Conservation (phyloP, 2,888 invertebrate species). For the Polydesmus complanatus region DNA sequence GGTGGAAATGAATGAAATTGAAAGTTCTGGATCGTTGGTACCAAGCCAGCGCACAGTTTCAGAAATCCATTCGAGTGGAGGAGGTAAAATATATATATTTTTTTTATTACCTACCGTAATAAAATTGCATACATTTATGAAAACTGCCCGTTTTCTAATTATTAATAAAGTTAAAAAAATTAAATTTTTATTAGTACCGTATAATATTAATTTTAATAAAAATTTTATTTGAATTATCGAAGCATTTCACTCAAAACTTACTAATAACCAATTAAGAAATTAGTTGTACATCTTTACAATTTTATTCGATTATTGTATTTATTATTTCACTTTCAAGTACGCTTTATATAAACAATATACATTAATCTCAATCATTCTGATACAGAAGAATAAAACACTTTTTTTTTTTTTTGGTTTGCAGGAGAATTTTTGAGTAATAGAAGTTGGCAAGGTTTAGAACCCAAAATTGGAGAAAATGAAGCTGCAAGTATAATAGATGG, state of each 20-base stretch:
- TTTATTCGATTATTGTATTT: not conserved
- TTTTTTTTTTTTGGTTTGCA: conserved; percentile 21
- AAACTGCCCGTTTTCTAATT: too few relatives aligned
- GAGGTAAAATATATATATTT: too few relatives aligned
- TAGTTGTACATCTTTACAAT: not conserved
- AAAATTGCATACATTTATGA: too few relatives aligned
- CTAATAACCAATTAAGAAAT: too few relatives aligned
- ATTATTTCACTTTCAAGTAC: not conserved
- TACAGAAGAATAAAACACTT: too few relatives aligned
- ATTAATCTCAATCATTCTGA: not conserved
- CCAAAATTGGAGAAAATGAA: conserved; percentile 56
- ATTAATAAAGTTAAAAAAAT: too few relatives aligned
- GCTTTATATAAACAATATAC: not conserved
- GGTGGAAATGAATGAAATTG: not conserved
- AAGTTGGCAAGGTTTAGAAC: conserved; percentile 76
- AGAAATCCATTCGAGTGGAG: not conserved
- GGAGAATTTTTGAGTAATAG: conserved; percentile 50
- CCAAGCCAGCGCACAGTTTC: not conserved
- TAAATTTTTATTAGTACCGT: too few relatives aligned
- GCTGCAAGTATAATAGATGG: conserved; percentile 55
- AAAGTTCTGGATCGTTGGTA: not conserved
- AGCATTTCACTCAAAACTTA: too few relatives aligned
- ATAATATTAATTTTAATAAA: too few relatives aligned
- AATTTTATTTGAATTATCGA: too few relatives aligned
- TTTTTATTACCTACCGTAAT: too few relatives aligned